Base-by-base conservation (phyloP, 64 coral and sea anemone species). In the Dendrophyllia cribrosa region DNA sequence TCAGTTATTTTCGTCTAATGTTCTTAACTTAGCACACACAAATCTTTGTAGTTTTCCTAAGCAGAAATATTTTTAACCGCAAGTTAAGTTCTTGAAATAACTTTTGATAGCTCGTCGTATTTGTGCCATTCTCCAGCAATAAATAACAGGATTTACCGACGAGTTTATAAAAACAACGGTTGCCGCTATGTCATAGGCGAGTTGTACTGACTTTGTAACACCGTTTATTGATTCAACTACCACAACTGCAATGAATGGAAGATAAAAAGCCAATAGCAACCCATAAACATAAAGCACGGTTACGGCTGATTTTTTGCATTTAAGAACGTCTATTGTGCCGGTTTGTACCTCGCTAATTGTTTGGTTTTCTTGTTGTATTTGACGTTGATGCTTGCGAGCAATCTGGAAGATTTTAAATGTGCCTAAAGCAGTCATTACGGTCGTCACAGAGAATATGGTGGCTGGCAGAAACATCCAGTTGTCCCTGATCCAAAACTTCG, bases 61-160 rank as follows among this genome's bases (percentile, higher is more conserved):
- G 12, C 53, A 34, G 2, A 34, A 34, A 34, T 34, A 34, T 34
- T 34, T 34, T 12, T 56, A 56, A 56, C 7, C 53, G 46, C 50
- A 56, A 56, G n/a, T 11, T n/a, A 52, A 45, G 9, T 51, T 44
- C 12, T 3, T 84, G 0, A 84, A 23, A 50, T 47, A 84, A 22
- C 51, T 64, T 75, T 62, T 65, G 8, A 85, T 20, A 21, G 89
- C 89, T 15, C 4, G 25, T 7, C 79, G 68, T 22, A 85, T 51
- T 24, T 85, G 65, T 3, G 43, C 51, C 25, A 85, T 92, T 62
- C 89, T 83, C 59, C 66, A 92, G 21, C 69, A 85, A 49, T 92
- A 92, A 14, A 92, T 65, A 62, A 92, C 6, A 84, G 89, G 89
- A 44, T 92, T 92, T 44, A 92, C 7, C 15, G 89, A 85, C 4